Evolutionary conservation across 2,113 vertebrate genomes (phyloP).

Genomic region (Zosterops japonicus): DNA sequence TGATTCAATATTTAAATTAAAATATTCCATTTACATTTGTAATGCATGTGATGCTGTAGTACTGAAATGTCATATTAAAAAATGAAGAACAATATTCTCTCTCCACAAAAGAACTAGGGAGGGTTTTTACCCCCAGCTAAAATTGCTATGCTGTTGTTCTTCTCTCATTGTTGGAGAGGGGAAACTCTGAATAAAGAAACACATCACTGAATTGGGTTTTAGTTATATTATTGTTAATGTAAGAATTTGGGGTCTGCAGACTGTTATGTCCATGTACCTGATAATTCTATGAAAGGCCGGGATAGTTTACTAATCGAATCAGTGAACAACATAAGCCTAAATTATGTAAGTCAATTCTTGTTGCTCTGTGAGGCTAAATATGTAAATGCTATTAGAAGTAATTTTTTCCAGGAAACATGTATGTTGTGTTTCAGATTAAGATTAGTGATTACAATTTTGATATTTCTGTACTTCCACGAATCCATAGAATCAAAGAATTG

Average conservation of each 20-base stretch:
- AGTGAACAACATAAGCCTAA: conserved; percentile 78
- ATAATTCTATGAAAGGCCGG: conserved; percentile 16
- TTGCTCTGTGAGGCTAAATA: not conserved
- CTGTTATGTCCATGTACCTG: not conserved
- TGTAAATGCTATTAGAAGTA: not conserved
- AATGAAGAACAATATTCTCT: not conserved
- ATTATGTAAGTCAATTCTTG: conserved; percentile 74
- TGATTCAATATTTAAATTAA: not conserved
- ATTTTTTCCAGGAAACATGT: not conserved
- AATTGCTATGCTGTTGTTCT: not conserved
- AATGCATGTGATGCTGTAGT: not conserved
- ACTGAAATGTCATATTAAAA: not conserved
- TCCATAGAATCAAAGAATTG: not conserved
- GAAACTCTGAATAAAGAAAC: not conserved
- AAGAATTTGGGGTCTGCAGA: not conserved
- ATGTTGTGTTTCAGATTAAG: not conserved
- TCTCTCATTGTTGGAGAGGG: not conserved
- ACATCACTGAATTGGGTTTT: not conserved
- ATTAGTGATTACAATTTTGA: not conserved
- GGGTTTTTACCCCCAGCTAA: not conserved
- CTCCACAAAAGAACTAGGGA: not conserved
- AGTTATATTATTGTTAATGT: not conserved
- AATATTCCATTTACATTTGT: not conserved
- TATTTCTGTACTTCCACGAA: not conserved
- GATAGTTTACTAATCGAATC: conserved; percentile 66